Conservation (phyloP, 2,888 invertebrate species). For the Ceratothoa steindachneri region DNA sequence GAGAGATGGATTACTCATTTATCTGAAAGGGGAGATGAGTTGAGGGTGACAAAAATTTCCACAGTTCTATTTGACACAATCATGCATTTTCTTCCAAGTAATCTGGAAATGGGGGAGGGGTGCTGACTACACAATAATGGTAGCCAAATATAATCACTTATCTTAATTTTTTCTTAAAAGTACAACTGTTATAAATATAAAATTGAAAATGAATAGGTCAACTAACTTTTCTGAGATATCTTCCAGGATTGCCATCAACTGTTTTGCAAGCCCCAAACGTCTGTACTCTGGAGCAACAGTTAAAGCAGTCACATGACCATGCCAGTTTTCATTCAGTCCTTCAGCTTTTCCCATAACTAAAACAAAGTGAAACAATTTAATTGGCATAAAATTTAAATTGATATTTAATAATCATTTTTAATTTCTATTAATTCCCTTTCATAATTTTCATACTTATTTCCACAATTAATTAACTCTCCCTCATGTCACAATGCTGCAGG, state of each 20-base stretch:
- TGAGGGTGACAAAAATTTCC: no score
- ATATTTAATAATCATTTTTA: neutral
- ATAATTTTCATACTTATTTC: neutral
- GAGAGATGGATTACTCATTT: no score
- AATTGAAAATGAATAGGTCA: no score
- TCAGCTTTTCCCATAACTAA: constrained; percentile 99
- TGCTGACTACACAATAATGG: no score
- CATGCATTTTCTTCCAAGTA: no score
- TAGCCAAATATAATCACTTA: no score
- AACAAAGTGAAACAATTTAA: constrained; percentile 16
- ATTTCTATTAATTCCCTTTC: neutral
- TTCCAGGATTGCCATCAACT: constrained; percentile 72
- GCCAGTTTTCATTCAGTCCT: constrained; percentile 93
- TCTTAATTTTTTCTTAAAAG: no score
- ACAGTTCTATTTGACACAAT: no score
- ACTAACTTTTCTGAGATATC: constrained; percentile 86
- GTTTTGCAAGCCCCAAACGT: constrained; percentile 61
- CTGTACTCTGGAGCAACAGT: constrained; percentile 93
- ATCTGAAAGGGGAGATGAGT: no score
- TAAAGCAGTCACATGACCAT: constrained; percentile 97
- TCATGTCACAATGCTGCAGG: neutral
- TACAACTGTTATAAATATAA: no score
- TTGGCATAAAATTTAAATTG: neutral
- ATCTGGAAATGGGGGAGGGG: no score
- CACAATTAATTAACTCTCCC: neutral